Base-by-base conservation (phyloP, 2,888 invertebrate genomes). In the Apodemia zela region DNA sequence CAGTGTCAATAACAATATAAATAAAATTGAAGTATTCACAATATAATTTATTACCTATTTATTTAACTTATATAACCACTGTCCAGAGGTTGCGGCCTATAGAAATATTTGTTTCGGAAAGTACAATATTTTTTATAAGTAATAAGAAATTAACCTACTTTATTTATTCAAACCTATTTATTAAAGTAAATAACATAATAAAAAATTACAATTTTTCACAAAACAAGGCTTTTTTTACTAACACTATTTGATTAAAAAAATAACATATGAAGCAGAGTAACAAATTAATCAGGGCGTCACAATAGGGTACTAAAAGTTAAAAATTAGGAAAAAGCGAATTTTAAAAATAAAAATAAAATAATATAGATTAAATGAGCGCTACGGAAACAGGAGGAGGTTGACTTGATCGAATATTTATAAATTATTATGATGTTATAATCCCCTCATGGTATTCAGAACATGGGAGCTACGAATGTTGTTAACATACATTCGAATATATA, bases 301-400 rank as follows among this genome's bases (percentile, higher is more conserved):
- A 85, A 82, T 72, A 81, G 81, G 79, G 65, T 65, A 62, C n/a
- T 64, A 71, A 68, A 66, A 60, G 5, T 45, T 45, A 68, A 64
- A 70, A 65, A n/a, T 57, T 65, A 62, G 71, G 69, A 67, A 72
- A 75, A 70, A 65, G 64, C 66, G 59, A 65, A 58, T 42, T 33
- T 15, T n/a, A 18, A 45, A 42, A 68, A 74, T 72, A 77, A 73
- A 75, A 73, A 71, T 64, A 75, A 80, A 78, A 75, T 71, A 71
- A 72, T 76, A 77, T 76, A 69, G 72, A 75, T 74, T 69, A 69
- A 75, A 68, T 77, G 77, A 47, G 76, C 81, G 75, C 75, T 81
- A 83, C 81, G 87, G 84, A 85, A 89, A 90, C 90, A 90, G 90
- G 90, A 87, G 90, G 90, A 90, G 90, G 90, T 88, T 78, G 79